Conservation (phyloP, 2,888 invertebrate genomes). For the Trichacis sp. region DNA sequence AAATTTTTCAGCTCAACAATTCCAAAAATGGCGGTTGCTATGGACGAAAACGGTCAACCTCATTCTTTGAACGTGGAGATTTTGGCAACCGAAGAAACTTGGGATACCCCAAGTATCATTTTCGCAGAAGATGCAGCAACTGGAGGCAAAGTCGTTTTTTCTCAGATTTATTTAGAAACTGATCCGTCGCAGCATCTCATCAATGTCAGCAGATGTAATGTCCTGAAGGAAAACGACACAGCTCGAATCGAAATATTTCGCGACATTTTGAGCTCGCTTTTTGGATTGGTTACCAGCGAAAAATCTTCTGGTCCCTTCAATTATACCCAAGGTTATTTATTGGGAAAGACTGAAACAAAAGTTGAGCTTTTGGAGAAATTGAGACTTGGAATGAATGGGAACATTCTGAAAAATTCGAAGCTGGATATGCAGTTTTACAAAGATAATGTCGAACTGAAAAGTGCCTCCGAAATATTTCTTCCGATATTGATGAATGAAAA, state of each 20-base stretch:
- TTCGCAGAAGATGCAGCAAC: conserved; percentile 76
- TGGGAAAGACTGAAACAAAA: conserved; percentile 86
- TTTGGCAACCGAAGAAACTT: conserved; percentile 85
- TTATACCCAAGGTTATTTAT: conserved; percentile 79
- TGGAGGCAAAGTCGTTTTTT: conserved; percentile 82
- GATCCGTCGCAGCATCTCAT: conserved; percentile 77
- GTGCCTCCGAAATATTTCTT: conserved; percentile 73
- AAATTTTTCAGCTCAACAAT: conserved; percentile 37
- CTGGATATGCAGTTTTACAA: conserved; percentile 80
- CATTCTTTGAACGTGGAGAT: conserved; percentile 82
- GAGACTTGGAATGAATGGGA: conserved; percentile 68
- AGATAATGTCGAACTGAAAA: conserved; percentile 73
- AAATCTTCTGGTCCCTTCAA: conserved; percentile 48
- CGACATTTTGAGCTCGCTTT: conserved; percentile 79
- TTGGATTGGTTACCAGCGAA: conserved; percentile 75
- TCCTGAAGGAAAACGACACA: conserved; percentile 75
- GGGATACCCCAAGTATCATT: conserved; percentile 86
- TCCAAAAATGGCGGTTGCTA: conserved; percentile 52
- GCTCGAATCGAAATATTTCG: conserved; percentile 83
- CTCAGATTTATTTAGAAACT: conserved; percentile 85
- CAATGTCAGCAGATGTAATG: conserved; percentile 73
- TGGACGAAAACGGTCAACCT: conserved; percentile 70
- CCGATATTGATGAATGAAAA: conserved; percentile 84
- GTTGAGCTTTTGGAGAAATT: conserved; percentile 77
- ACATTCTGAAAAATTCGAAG: conserved; percentile 72